Evolutionary conservation across 2,113 vertebrate genomes (phyloP).

Genomic region (Cottus gobio): DNA sequence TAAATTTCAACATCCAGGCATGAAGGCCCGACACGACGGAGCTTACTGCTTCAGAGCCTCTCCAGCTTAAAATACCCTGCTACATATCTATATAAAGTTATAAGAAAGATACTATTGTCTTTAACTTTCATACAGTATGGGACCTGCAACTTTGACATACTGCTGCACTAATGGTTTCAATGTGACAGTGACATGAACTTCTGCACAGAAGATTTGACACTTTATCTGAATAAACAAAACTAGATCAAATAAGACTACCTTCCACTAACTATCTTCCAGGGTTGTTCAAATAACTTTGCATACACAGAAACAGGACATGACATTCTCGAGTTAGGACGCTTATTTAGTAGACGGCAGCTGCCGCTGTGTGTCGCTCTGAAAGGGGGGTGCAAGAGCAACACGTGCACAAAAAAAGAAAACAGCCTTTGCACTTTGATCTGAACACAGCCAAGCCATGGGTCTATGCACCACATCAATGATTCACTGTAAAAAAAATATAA

Average conservation of each 20-base stretch:
- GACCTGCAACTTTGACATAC: neutral
- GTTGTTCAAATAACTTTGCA: neutral
- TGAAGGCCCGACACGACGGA: no score
- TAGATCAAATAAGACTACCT: neutral
- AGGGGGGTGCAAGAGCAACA: conserved; percentile 5
- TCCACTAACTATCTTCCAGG: neutral
- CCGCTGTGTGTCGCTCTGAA: conserved; percentile 11
- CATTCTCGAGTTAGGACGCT: neutral
- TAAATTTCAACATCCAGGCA: neutral
- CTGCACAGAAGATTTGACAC: conserved; percentile 1
- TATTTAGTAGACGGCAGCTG: conserved; percentile 1
- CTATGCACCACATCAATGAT: conserved; percentile 67
- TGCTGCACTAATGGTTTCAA: neutral
- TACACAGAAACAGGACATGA: neutral
- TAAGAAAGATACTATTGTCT: neutral
- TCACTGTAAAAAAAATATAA: conserved; percentile 49
- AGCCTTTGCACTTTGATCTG: conserved; percentile 70
- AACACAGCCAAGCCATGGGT: conserved; percentile 29
- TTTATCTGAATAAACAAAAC: conserved; percentile 12
- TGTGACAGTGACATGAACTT: conserved; percentile 7
- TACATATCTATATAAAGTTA: neutral
- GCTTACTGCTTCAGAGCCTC: neutral
- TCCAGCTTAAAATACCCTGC: neutral
- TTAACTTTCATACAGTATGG: neutral
- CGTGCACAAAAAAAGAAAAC: conserved; percentile 2